Base-by-base conservation (phyloP, 2,888 invertebrate genomes). In the Zygothrica quintamaculata region DNA sequence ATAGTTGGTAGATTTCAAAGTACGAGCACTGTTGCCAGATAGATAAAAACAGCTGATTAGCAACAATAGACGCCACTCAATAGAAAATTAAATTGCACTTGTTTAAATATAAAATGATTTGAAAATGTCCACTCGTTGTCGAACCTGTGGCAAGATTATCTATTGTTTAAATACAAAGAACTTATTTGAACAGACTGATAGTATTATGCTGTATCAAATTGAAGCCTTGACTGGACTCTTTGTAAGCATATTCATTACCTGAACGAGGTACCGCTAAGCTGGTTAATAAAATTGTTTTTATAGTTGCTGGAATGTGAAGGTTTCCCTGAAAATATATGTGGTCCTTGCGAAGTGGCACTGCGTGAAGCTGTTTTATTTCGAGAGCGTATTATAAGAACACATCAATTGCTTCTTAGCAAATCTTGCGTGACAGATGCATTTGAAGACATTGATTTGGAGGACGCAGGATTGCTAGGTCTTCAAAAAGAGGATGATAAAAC, bases 141-240 rank as follows among this genome's bases (percentile, higher is more conserved):
- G 82, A 26, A 62, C 84, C 12, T 82, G 82, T 65, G 84, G 86
- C 25, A 67, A 76, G 3, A 66, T 74, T 13, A 87, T 85, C 1
- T 76, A 62, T 34, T 58, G 62, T 16, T 8, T 42, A 1, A 65
- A 43, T 0, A 37, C 71, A 1, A 68, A 44, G 5, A 74, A 82
- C 52, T 46, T 82, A 1, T 82, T 82, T 16, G 18, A 59, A 18
- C 61, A 79, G 11, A 34, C 66, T 1, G 58, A 82, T 8, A 60
- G 47, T 5, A 65, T 87, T 4, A 74, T 74, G 69, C 40, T 87
- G 3, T 64, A 85, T 34, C 76, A 86, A 46, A 85, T 82, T 40
- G 79, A 85, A 31, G 77, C 64, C 0, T 6, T 82, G 36, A 82
- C 82, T 0, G 84, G 88, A 0, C 44, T 87, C 12, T 79, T 69